A percentile compares a stretch with the other conserved stretches of the same genome.
phyloP scores from a whole-genome alignment of 2,113 vertebrate species.

The Rhizomys pruinosus region DNA sequence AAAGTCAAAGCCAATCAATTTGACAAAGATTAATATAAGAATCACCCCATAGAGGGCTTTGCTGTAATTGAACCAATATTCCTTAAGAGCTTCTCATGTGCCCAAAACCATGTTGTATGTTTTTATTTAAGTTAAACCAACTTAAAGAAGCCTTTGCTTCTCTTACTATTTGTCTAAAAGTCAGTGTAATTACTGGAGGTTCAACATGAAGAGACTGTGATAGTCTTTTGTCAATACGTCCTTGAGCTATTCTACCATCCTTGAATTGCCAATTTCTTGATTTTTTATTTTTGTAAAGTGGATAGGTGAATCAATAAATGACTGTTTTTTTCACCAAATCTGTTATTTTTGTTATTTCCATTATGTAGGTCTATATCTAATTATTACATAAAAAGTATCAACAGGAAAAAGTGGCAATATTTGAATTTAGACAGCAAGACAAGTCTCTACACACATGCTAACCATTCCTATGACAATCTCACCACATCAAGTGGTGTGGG shows the following conservation, averaged over 20 bases:
- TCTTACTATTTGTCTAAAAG: neutral
- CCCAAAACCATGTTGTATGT: neutral
- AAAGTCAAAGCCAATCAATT: neutral
- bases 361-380: neutral
- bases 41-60: neutral
- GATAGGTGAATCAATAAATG: neutral
- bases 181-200: neutral
- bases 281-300: neutral
- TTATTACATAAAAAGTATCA: neutral
- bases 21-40: neutral
- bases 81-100: neutral
- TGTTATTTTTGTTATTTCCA: neutral
- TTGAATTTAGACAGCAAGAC: neutral
- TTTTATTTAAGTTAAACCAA: neutral
- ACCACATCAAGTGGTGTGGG: neutral
- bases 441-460: neutral
- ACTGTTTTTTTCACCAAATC: neutral
- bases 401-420: neutral
- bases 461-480: neutral
- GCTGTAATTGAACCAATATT: neutral
- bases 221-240: too few species aligned
- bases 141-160: neutral
- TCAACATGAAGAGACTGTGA: neutral
- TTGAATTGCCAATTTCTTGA: neutral
- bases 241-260: neutral